These are phyloP conservation scores for Danaus chrysippus DNA, from an alignment of 2,888 invertebrate species.

Conservation along the genomic window DNA sequence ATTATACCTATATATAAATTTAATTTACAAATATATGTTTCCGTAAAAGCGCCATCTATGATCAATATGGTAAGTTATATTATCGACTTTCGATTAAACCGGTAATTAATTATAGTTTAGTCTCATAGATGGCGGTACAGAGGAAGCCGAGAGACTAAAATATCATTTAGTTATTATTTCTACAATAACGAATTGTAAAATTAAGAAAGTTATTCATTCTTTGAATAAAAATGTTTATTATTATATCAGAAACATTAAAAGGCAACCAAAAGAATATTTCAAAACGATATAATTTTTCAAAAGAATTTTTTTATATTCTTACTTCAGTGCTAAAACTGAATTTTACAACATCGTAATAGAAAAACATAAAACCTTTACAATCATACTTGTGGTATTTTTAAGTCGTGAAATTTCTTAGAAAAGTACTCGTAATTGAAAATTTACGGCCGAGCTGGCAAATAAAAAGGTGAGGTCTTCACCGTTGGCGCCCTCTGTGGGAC, in stretches of 20 bases:
- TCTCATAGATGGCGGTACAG: neutral
- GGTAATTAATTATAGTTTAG: neutral
- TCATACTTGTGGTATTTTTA: neutral
- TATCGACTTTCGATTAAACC: neutral
- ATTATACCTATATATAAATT: neutral
- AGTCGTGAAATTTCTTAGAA: conserved; percentile 3
- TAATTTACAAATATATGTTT: neutral
- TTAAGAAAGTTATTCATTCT: no score
- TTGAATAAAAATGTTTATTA: no score
- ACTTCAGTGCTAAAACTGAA: neutral
- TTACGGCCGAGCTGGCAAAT: neutral
- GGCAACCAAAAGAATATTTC: no score
- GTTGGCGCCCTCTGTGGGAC: conserved; percentile 4
- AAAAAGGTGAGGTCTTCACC: neutral
- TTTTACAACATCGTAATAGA: neutral
- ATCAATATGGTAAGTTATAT: neutral
- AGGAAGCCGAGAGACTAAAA: no score
- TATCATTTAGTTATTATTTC: neutral
- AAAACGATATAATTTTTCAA: no score
- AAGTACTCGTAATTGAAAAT: conserved; percentile 3
- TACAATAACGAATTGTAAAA: neutral
- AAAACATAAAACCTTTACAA: conserved; percentile 1
- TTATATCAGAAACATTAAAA: no score
- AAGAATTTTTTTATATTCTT: no score
- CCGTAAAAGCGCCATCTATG: neutral